Base-by-base conservation (phyloP, 30 jellyfish, hydroid and myxozoan species). In the Aurelia sp. region DNA sequence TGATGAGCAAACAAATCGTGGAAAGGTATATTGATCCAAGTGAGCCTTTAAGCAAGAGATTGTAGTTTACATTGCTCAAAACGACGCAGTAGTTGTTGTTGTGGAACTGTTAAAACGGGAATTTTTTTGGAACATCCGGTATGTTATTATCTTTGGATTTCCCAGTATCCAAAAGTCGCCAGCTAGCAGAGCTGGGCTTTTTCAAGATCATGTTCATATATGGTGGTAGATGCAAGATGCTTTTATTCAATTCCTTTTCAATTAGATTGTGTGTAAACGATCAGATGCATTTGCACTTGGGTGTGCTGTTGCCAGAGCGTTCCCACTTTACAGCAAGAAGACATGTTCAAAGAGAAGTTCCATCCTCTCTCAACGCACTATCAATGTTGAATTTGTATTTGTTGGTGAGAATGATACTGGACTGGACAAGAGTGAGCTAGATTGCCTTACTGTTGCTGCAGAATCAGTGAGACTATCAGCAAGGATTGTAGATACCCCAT, bases 401-500 rank as follows among this genome's bases (percentile, higher is more conserved):
- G 90, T 90, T 78, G 99, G 96, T 18, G 91, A 76, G 2, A 74
- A 89, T 8, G 61, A 67, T 18, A 64, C 60, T 27, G 76, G 76
- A 4, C 82, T 94, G n/a, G 35, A 66, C 15, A 78, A 69, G 62
- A 33, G 55, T 67, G 99, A 94, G 65, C 66, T 89, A 5, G 90
- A 55, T 13, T 73, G 85, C 55, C 60, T 94, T 57, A 73, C 48
- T n/a, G 86, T 94, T 16, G 87, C 96, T 21, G 90, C 97, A 27
- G 90, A 94, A 12, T 94, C 99, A 31, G 78, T 94, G 37, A 90
- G 97, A 62, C 70, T 94, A 19, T 87, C 99, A 20, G 99, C 99
- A 30, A 89, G 76, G 71, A 94, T 94, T 59, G 97, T 89, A 51
- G 99, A 94, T 55, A 57, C 84, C 6, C 99, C 99, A 10, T 94